A percentile compares a stretch with the other conserved stretches of the same genome.
phyloP scores from a whole-genome alignment of 2,113 vertebrate species.

The Irena cyanogastra region DNA sequence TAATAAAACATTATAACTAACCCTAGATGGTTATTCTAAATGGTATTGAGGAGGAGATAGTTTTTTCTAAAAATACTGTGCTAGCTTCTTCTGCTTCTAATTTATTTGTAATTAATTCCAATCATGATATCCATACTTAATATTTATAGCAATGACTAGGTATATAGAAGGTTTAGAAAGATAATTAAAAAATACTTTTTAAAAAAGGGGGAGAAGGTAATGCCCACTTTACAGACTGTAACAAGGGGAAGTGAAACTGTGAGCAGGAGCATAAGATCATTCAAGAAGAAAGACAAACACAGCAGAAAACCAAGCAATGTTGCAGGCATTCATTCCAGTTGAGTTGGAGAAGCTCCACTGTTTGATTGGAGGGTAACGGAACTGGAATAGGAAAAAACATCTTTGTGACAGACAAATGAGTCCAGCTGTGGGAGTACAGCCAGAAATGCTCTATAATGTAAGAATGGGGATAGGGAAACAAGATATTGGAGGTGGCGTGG shows the following conservation, averaged over 20 bases:
- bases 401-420: background rate
- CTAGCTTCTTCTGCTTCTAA: background rate
- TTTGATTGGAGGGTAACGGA: background rate
- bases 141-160: background rate
- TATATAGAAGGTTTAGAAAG: background rate
- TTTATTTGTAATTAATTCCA: background rate
- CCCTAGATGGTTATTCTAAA: background rate
- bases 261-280: background rate
- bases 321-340: background rate
- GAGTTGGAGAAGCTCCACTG: background rate
- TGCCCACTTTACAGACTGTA: background rate
- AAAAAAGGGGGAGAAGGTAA: background rate
- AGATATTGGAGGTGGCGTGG: background rate
- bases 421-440: background rate
- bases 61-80: background rate
- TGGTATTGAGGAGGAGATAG: background rate
- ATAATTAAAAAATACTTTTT: background rate
- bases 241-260: background rate
- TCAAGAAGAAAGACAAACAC: background rate
- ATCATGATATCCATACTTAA: background rate
- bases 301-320: background rate
- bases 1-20: background rate
- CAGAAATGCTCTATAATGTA: background rate
- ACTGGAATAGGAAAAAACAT: background rate
- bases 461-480: background rate